Percentiles rank a stretch among this genome's conserved stretches.
phyloP scores from a whole-genome alignment of 2,888 invertebrate genomes.

The Tinea trinotella region DNA sequence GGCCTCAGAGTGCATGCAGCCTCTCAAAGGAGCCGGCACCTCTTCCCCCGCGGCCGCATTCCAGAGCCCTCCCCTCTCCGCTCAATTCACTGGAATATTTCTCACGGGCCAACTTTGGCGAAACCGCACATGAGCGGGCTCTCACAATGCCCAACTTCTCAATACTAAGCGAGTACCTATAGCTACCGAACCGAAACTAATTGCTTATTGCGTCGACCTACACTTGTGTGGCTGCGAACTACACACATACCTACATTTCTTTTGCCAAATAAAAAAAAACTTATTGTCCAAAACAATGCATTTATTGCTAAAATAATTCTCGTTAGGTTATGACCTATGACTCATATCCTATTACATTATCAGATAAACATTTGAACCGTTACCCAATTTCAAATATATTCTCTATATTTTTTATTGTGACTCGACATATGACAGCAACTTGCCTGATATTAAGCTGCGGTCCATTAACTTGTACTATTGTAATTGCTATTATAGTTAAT shows the following conservation, averaged over 20 bases:
- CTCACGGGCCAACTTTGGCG: constrained; percentile 70
- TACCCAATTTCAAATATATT: neutral
- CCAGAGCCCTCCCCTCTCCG: constrained; percentile 51
- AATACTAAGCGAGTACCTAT: constrained; percentile 15
- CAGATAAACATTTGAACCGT: neutral
- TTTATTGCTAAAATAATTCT: neutral
- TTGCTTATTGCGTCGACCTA: constrained; percentile 11
- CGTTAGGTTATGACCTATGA: neutral
- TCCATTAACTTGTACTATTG: too few species aligned
- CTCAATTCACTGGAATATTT: constrained; percentile 63
- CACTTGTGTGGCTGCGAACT: constrained; percentile 19
- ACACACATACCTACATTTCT: neutral
- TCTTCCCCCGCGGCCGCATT: constrained; percentile 35
- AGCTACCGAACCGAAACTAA: constrained; percentile 14
- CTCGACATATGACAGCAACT: too few species aligned
- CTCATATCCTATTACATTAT: neutral
- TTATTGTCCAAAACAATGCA: neutral
- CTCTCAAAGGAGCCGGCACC: constrained; percentile 68
- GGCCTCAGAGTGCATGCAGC: constrained; percentile 33
- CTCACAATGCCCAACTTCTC: constrained; percentile 7
- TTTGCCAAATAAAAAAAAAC: neutral
- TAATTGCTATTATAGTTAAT: too few species aligned
- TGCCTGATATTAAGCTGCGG: too few species aligned
- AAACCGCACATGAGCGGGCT: constrained; percentile 41
- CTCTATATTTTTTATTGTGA: neutral